Percentiles rank a stretch among this genome's conserved stretches.
These are phyloP conservation scores for Nothobranchius furzeri DNA, from an alignment of 2,113 vertebrate species.

Conservation along the genomic window DNA sequence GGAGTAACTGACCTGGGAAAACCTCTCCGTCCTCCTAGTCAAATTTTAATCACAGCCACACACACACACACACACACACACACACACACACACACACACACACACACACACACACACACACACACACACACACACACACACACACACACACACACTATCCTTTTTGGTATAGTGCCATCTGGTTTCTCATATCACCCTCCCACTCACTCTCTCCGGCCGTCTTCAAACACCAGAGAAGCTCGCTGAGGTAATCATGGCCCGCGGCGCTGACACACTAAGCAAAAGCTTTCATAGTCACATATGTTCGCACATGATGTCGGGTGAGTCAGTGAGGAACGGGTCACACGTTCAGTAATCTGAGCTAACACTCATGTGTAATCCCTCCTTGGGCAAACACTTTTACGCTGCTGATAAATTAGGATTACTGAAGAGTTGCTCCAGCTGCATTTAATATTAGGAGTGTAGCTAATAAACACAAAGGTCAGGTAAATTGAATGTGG, in stretches of 20 bases:
- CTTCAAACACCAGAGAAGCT: slow-evolving; percentile 55
- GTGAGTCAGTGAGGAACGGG: slow-evolving; percentile 39
- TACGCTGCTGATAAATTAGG: neutral
- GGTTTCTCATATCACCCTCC: slow-evolving; percentile 58
- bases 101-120: slow-evolving; percentile 41
- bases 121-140: slow-evolving; percentile 64
- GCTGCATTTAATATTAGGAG: neutral
- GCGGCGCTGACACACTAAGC: slow-evolving; percentile 29
- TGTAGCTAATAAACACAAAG: slow-evolving; percentile 5
- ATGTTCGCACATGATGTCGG: slow-evolving; percentile 32
- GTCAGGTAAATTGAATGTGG: neutral
- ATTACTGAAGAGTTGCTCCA: neutral
- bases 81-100: slow-evolving; percentile 40
- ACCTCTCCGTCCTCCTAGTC: slow-evolving; percentile 36
- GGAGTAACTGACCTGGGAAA: slow-evolving; percentile 41
- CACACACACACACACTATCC: slow-evolving; percentile 59
- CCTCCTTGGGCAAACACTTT: neutral
- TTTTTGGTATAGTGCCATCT: slow-evolving; percentile 62
- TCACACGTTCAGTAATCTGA: slow-evolving; percentile 12
- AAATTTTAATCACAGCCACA: slow-evolving; percentile 54
- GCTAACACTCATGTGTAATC: neutral
- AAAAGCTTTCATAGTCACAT: slow-evolving; percentile 50
- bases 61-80: slow-evolving; percentile 36
- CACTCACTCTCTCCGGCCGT: slow-evolving; percentile 49
- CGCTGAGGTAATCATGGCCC: slow-evolving; percentile 68